A percentile compares a stretch with the other conserved stretches of the same genome.
phyloP scores from a whole-genome alignment of 2,888 invertebrate genomes.

The Melipona beecheii region DNA sequence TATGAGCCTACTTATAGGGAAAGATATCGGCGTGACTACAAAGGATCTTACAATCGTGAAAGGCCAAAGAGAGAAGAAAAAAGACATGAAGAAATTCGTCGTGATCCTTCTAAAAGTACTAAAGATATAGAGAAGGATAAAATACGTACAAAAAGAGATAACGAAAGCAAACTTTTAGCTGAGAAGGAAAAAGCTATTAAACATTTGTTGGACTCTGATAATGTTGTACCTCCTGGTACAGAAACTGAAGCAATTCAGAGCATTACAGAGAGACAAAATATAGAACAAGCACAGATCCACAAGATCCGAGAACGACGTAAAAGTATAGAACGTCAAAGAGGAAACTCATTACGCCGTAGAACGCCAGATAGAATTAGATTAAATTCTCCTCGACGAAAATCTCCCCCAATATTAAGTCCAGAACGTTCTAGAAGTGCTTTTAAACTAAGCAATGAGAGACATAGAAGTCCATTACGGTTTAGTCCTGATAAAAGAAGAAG shows the following conservation, averaged over 20 bases:
- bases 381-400: constrained; percentile 67
- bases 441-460: constrained; percentile 58
- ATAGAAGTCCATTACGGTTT: constrained; percentile 66
- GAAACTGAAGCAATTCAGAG: constrained; percentile 80
- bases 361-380: constrained; percentile 65
- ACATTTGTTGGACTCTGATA: constrained; percentile 80
- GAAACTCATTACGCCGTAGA: constrained; percentile 61
- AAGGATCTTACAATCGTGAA: constrained; percentile 69
- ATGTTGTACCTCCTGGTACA: constrained; percentile 82
- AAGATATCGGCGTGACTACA: constrained; percentile 67
- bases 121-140: constrained; percentile 83
- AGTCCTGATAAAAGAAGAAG: constrained; percentile 68
- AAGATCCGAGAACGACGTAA: constrained; percentile 73
- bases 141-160: constrained; percentile 78
- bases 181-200: constrained; percentile 83
- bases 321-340: constrained; percentile 69
- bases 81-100: constrained; percentile 75
- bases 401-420: constrained; percentile 70
- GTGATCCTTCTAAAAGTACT: constrained; percentile 81
- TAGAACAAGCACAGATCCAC: constrained; percentile 67
- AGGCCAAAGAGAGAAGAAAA: constrained; percentile 74
- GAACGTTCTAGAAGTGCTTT: constrained; percentile 70
- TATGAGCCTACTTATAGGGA: constrained; percentile 78
- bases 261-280: constrained; percentile 76
- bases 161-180: constrained; percentile 80